These are phyloP conservation scores for Ctenomys sociabilis DNA, from an alignment of 2,113 vertebrate species.

Conservation along the genomic window DNA sequence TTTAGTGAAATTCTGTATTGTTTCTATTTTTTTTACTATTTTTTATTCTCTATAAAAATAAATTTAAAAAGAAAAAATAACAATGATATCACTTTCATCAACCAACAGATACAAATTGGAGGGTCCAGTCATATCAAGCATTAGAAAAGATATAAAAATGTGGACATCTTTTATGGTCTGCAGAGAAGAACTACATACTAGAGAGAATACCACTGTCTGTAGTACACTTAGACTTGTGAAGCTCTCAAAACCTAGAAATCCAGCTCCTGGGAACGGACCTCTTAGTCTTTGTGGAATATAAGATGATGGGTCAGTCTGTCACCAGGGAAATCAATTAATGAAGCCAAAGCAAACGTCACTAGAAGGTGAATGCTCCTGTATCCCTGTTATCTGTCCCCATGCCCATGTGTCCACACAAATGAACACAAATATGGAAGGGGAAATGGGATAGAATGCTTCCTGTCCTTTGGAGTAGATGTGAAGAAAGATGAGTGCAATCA, in stretches of 20 bases:
- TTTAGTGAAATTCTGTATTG: too few relatives aligned
- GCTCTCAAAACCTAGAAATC: background rate
- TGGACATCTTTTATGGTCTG: background rate
- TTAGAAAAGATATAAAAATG: background rate
- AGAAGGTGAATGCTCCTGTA: background rate
- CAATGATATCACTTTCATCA: background rate
- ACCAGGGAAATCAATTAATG: background rate
- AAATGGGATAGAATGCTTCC: background rate
- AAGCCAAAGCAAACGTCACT: background rate
- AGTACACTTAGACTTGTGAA: background rate
- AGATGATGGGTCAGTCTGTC: background rate
- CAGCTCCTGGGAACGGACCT: background rate
- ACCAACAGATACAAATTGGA: conserved; percentile 37
- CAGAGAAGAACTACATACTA: background rate
- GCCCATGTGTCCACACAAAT: too few relatives aligned
- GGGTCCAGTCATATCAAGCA: background rate
- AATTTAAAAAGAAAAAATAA: too few relatives aligned
- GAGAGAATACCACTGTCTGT: background rate
- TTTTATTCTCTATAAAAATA: too few relatives aligned
- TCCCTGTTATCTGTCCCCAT: background rate
- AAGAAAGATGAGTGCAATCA: background rate
- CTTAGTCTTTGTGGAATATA: background rate
- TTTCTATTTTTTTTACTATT: too few relatives aligned
- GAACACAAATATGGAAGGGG: background rate
- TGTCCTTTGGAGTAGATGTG: background rate